Percentiles rank a stretch among this genome's conserved stretches.
These are phyloP conservation scores for Microcebus murinus DNA, from an alignment of 2,113 vertebrate genomes.

Conservation along the genomic window DNA sequence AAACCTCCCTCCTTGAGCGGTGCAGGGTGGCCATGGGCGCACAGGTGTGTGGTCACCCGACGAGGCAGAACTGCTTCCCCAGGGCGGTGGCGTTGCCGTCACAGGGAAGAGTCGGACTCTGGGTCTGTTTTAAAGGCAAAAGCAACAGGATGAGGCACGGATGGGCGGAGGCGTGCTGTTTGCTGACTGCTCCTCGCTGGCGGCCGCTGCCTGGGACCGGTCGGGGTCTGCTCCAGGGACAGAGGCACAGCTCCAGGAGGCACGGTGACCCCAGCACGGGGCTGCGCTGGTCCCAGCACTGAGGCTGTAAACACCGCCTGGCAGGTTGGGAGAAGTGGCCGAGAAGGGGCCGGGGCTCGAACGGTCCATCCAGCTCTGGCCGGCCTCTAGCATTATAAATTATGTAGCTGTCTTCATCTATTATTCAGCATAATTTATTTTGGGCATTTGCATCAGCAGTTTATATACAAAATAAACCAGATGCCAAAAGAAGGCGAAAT, in stretches of 20 bases:
- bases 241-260: not conserved
- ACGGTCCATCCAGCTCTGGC: not conserved
- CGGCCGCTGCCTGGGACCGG: too few species aligned
- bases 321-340: not conserved
- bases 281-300: too few species aligned
- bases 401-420: slow-evolving; percentile 85
- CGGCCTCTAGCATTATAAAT: slow-evolving; percentile 81
- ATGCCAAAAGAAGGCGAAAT: slow-evolving; percentile 56
- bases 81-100: too few species aligned
- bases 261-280: fast-evolving
- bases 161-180: fast-evolving
- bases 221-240: not conserved
- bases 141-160: fast-evolving
- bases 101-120: not conserved
- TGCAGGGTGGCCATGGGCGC: fast-evolving
- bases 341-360: not conserved
- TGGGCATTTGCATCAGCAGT: slow-evolving; percentile 85
- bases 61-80: not conserved
- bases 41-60: fast-evolving
- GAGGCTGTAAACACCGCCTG: not conserved
- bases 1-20: not conserved
- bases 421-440: slow-evolving; percentile 88
- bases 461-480: slow-evolving; percentile 74
- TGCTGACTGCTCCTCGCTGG: fast-evolving
- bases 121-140: not conserved